Conservation (phyloP, 2,113 vertebrate genomes). For the Chloropsis hardwickii region DNA sequence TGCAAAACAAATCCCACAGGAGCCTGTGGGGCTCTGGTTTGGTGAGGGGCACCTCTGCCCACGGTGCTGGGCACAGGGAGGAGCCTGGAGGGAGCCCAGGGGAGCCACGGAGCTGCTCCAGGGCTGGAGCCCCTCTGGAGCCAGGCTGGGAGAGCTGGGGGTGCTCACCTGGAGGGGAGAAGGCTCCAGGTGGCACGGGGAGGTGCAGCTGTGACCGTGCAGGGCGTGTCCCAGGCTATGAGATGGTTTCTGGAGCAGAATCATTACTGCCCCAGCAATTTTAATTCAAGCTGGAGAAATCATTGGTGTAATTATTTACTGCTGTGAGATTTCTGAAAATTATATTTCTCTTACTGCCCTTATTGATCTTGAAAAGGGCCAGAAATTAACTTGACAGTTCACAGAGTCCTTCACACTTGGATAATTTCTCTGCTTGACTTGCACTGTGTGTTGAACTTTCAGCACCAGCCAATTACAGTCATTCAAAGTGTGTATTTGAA, state of each 20-base stretch:
- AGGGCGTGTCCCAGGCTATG: neutral
- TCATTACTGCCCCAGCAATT: neutral
- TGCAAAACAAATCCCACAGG: neutral
- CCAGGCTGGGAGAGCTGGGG: neutral
- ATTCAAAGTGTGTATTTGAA: slow-evolving; percentile 12
- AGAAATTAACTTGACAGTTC: slow-evolving; percentile 17
- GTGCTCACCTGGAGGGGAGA: neutral
- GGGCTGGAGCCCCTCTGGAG: neutral
- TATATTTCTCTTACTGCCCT: neutral
- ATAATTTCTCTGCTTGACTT: slow-evolving; percentile 36
- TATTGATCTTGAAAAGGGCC: slow-evolving; percentile 37
- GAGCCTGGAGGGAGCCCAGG: neutral
- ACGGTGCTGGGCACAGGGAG: neutral
- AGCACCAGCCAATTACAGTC: slow-evolving; percentile 39
- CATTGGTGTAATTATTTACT: slow-evolving; percentile 1
- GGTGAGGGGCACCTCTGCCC: neutral
- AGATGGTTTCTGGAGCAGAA: neutral
- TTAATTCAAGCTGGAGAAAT: neutral
- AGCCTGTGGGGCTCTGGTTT: accelerated
- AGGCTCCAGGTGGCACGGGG: neutral
- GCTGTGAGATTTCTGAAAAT: neutral
- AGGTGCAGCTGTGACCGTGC: neutral
- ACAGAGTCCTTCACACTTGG: slow-evolving; percentile 19
- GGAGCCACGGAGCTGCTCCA: neutral
- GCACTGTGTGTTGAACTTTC: slow-evolving; percentile 15